These are phyloP conservation scores for Lanistes nyassanus DNA, from an alignment of 1,140 invertebrate genomes.

Conservation along the genomic window DNA sequence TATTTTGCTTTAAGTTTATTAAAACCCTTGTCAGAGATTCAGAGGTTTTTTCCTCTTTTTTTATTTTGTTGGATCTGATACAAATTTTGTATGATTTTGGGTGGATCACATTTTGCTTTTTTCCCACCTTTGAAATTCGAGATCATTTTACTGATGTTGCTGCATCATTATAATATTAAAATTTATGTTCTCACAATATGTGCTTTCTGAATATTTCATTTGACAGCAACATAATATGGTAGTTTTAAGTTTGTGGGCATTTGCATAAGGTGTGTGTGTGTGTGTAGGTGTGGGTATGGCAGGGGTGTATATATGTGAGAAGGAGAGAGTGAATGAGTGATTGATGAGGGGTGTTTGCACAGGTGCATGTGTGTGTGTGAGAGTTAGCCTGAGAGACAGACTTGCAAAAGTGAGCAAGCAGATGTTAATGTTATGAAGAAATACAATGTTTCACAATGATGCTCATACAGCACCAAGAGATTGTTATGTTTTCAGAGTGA, in stretches of 20 bases:
- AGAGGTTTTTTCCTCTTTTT: too few relatives aligned
- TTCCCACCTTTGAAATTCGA: too few relatives aligned
- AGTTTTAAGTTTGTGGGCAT: neutral
- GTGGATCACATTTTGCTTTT: too few relatives aligned
- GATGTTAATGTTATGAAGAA: too few relatives aligned
- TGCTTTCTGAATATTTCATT: neutral
- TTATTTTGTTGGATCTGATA: too few relatives aligned
- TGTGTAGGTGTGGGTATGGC: neutral
- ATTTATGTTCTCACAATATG: neutral
- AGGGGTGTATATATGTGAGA: neutral
- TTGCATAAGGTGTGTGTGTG: neutral
- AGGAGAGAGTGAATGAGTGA: neutral
- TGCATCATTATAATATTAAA: too few relatives aligned
- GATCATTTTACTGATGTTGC: too few relatives aligned
- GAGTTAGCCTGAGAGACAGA: neutral
- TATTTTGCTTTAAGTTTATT: too few relatives aligned
- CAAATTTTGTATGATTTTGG: too few relatives aligned
- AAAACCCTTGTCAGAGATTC: too few relatives aligned
- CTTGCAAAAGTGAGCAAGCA: too few relatives aligned
- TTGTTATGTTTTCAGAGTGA: constrained; percentile 5
- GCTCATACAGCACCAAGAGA: neutral
- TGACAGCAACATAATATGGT: neutral
- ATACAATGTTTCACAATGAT: neutral
- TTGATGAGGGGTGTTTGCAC: neutral
- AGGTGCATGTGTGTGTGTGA: neutral